phyloP scores from a whole-genome alignment of 2,888 invertebrate species.

The Eupelmus urozonus region DNA sequence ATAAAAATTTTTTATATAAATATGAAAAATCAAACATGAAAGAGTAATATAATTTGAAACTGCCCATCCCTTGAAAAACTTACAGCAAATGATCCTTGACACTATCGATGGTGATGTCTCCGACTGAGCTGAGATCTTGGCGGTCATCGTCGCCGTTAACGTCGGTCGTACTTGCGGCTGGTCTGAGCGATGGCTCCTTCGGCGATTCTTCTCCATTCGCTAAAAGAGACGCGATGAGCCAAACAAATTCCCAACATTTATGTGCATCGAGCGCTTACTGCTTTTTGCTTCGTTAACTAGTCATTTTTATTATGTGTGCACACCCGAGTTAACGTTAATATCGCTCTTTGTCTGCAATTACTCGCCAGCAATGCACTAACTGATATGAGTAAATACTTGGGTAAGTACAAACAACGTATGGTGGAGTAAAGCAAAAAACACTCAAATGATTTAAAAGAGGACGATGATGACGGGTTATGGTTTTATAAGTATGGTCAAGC shows the following conservation, averaged over 20 bases:
- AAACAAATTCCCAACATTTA: slow-evolving; percentile 25
- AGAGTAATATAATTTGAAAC: too few species aligned
- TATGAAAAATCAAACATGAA: too few species aligned
- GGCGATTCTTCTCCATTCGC: slow-evolving; percentile 72
- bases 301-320: not conserved
- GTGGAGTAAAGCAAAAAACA: slow-evolving; percentile 20
- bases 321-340: not conserved
- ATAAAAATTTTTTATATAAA: too few species aligned
- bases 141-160: slow-evolving; percentile 79
- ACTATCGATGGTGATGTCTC: slow-evolving; percentile 96
- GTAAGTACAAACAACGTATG: not conserved
- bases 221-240: slow-evolving; percentile 65
- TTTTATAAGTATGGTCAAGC: slow-evolving; percentile 26
- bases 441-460: not conserved
- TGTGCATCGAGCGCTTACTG: slow-evolving; percentile 18
- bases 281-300: slow-evolving; percentile 9
- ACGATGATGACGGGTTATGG: not conserved
- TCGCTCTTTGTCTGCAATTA: slow-evolving; percentile 54
- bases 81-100: slow-evolving; percentile 89
- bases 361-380: slow-evolving; percentile 43
- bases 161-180: slow-evolving; percentile 71
- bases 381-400: not conserved
- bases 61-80: slow-evolving; percentile 9
- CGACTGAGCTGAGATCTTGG: slow-evolving; percentile 82
- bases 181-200: slow-evolving; percentile 71